Percentiles rank a stretch among this genome's conserved stretches.
phyloP scores from a whole-genome alignment of 2,113 vertebrate genomes.

The Addax nasomaculatus region DNA sequence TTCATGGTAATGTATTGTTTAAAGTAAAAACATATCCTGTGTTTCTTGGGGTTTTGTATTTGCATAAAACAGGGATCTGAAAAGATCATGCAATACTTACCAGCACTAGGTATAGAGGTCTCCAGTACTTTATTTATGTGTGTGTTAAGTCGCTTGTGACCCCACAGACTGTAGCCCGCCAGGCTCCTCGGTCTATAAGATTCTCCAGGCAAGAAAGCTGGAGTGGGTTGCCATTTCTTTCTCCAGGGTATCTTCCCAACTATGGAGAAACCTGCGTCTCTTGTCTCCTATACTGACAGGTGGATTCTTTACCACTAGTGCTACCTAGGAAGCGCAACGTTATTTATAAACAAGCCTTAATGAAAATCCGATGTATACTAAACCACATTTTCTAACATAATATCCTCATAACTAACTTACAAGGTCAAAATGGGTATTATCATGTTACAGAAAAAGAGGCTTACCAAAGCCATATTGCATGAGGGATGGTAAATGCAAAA shows the following conservation, averaged over 20 bases:
- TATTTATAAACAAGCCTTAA: background rate
- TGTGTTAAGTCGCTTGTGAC: background rate
- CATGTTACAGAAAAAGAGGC: background rate
- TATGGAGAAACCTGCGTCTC: background rate
- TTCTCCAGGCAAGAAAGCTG: background rate
- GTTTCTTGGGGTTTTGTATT: background rate
- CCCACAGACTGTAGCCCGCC: background rate
- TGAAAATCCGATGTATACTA: background rate
- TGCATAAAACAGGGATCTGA: background rate
- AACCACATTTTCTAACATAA: background rate
- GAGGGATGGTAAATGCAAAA: background rate
- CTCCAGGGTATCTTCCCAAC: background rate
- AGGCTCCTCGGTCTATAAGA: background rate
- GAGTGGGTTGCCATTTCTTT: background rate
- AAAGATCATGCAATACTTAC: background rate
- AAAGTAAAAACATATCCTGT: background rate
- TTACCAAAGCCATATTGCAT: background rate
- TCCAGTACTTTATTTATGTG: background rate
- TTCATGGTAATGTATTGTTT: background rate
- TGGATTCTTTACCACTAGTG: background rate
- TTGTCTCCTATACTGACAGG: background rate
- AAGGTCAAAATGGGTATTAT: background rate
- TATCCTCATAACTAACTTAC: background rate
- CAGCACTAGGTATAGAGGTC: background rate
- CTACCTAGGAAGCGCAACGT: background rate